Percentiles rank a stretch among this genome's conserved stretches.
Conservation (phyloP, 2,797 vertebrate genomes). For the Scolopax bukidnonensis region DNA sequence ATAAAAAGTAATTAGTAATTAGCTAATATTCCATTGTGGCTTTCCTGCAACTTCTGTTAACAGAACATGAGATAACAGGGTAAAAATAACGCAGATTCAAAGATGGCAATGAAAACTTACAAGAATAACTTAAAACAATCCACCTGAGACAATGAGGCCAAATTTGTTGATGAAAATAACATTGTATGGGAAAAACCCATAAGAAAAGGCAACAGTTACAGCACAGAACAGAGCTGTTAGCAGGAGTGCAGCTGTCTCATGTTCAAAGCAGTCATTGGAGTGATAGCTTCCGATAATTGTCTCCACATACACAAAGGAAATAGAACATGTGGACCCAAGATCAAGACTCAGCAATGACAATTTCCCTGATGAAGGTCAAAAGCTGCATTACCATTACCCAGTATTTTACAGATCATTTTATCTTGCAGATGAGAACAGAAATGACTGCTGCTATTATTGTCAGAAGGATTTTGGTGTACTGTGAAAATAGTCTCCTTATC, state of each 20-base stretch:
- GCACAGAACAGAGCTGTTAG: neutral
- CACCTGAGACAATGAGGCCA: neutral
- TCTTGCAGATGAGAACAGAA: neutral
- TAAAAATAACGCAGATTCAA: neutral
- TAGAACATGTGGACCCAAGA: neutral
- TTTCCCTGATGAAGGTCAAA: conserved; percentile 3
- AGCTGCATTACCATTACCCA: neutral
- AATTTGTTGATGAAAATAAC: conserved; percentile 4
- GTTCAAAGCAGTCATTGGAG: neutral
- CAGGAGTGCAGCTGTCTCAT: neutral
- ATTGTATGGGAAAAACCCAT: rapidly evolving
- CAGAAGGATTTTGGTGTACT: neutral
- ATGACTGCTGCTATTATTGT: neutral
- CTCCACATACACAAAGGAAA: neutral
- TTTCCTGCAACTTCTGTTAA: neutral
- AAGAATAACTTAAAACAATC: neutral
- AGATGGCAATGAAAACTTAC: neutral
- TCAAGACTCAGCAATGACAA: neutral
- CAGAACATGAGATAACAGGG: neutral
- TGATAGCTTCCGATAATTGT: neutral
- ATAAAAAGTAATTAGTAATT: conserved; percentile 15
- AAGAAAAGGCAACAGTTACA: neutral
- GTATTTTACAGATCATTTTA: neutral
- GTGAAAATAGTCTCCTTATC: neutral
- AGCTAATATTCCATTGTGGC: neutral